Evolutionary conservation across 2,797 vertebrate genomes (phyloP).

Genomic region (Acipenser oxyrinchus): DNA sequence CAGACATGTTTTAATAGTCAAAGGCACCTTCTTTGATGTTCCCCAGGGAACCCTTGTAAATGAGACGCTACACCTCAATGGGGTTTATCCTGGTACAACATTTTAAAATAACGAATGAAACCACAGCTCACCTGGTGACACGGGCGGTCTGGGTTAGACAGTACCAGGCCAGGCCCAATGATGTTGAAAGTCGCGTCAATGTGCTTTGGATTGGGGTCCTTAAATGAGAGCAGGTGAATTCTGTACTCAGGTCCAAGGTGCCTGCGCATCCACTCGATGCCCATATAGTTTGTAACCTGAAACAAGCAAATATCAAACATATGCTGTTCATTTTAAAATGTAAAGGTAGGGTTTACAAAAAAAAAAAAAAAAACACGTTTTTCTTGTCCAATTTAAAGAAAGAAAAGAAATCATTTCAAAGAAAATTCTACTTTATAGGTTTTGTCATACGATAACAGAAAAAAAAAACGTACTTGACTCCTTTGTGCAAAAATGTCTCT

Average conservation of each 20-base stretch:
- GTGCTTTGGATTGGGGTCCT: conserved; percentile 97
- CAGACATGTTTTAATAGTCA: conserved; percentile 16
- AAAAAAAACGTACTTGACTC: conserved; percentile 73
- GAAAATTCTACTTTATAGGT: not conserved
- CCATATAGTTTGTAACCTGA: conserved; percentile 92
- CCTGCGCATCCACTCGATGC: conserved; percentile 96
- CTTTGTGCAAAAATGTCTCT: conserved; percentile 94
- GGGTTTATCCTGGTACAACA: conserved; percentile 6
- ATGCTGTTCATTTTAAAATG: not conserved
- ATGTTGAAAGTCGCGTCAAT: conserved; percentile 98
- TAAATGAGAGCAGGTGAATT: conserved; percentile 86
- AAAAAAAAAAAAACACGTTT: not conserved
- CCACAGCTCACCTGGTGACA: conserved; percentile 76
- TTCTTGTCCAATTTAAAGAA: too few species aligned
- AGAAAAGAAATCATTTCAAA: too few species aligned
- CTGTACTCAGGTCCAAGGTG: conserved; percentile 92
- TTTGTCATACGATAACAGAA: not conserved
- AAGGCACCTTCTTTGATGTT: conserved; percentile 8
- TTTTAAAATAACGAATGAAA: not conserved
- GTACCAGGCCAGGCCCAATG: conserved; percentile 92
- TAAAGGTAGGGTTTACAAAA: not conserved
- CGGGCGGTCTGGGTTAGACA: conserved; percentile 92
- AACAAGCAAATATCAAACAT: conserved; percentile 9
- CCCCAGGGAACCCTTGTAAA: conserved; percentile 11
- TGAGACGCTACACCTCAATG: conserved; percentile 10